Conservation (phyloP, 2,888 invertebrate species). For the Drosophila longiperda region DNA sequence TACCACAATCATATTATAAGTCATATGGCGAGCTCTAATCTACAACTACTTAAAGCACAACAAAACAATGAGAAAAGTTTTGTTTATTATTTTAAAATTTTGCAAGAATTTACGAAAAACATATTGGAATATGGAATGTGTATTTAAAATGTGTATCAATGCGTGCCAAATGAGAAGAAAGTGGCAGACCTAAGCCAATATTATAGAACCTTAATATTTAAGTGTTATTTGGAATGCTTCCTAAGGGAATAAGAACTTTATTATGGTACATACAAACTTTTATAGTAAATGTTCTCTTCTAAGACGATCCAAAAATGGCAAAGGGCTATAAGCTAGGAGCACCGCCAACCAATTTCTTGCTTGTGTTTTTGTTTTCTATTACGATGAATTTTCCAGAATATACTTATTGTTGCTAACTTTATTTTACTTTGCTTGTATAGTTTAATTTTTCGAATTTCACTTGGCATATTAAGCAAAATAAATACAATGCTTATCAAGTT, state of each 20-base stretch:
- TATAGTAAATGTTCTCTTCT: not conserved
- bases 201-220: not conserved
- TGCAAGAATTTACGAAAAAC: slow-evolving; percentile 4
- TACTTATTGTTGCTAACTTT: not conserved
- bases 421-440: not conserved
- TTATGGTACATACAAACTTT: not conserved
- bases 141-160: not conserved
- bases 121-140: not conserved
- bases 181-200: not conserved
- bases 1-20: not conserved
- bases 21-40: slow-evolving; percentile 22
- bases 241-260: not conserved
- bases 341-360: not conserved
- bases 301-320: not conserved
- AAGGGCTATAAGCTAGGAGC: not conserved
- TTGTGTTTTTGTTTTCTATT: not conserved
- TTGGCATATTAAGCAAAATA: slow-evolving; percentile 1
- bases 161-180: not conserved
- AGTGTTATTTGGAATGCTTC: not conserved
- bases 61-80: slow-evolving; percentile 13
- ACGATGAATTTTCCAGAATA: not conserved
- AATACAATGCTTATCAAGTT: not conserved
- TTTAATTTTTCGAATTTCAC: not conserved
- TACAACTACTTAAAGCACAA: not conserved
- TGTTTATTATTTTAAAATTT: slow-evolving; percentile 19